Evolutionary conservation across 2,888 invertebrate genomes (phyloP).

Genomic region (Pediacus dermestoides): DNA sequence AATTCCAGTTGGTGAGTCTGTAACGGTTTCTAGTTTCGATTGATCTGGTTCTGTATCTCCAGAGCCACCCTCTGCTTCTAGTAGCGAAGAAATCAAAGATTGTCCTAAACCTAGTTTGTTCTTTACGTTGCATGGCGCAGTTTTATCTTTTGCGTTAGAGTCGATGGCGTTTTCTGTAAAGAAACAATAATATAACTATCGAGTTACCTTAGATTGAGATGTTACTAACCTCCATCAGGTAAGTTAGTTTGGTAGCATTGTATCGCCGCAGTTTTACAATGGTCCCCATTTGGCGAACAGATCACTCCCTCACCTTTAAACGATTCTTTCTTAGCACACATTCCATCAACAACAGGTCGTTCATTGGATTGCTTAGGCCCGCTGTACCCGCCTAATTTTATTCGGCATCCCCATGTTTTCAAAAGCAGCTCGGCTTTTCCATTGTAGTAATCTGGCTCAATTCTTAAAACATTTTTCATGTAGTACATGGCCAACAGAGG

Average conservation of each 20-base stretch:
- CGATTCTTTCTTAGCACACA: constrained; percentile 34
- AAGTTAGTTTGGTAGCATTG: constrained; percentile 40
- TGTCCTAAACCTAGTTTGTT: constrained; percentile 17
- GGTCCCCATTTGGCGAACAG: constrained; percentile 44
- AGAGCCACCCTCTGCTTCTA: constrained; percentile 37
- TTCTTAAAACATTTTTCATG: constrained; percentile 58
- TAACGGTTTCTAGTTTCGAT: constrained; percentile 37
- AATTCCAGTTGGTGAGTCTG: constrained; percentile 36
- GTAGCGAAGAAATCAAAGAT: constrained; percentile 25
- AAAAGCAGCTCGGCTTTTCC: constrained; percentile 54
- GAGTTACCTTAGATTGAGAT: not conserved
- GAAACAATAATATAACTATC: constrained; percentile 2
- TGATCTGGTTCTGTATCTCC: constrained; percentile 40
- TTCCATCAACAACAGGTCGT: constrained; percentile 28
- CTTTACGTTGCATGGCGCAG: constrained; percentile 8
- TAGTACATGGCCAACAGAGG: constrained; percentile 60
- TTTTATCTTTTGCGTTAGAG: constrained; percentile 7
- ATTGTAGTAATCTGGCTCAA: constrained; percentile 53
- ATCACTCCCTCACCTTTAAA: constrained; percentile 43
- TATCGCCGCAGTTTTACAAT: constrained; percentile 45
- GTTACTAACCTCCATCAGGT: constrained; percentile 18
- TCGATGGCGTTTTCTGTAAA: constrained; percentile 6
- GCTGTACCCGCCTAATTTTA: constrained; percentile 41
- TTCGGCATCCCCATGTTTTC: constrained; percentile 55
- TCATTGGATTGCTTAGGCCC: constrained; percentile 28